Evolutionary conservation across 1,140 invertebrate species (phyloP).

Genomic region (Bombus sibiricus): DNA sequence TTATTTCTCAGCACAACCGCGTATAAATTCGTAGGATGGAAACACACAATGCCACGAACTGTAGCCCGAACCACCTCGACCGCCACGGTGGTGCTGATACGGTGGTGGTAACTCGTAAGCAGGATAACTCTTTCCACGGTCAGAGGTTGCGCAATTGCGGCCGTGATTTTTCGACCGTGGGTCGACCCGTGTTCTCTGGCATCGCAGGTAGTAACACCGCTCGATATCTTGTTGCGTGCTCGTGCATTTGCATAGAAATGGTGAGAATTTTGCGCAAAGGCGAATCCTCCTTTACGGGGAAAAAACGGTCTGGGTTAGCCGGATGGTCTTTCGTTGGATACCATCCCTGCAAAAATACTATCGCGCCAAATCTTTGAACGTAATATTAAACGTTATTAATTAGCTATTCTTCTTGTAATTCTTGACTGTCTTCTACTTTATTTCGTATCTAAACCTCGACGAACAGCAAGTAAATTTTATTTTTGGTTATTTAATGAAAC

Average conservation of each 20-base stretch:
- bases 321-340: not conserved
- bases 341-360: too few species aligned
- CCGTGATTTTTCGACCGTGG: conserved; percentile 42
- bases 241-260: conserved; percentile 74
- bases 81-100: not conserved
- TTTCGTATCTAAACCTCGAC: not conserved
- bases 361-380: too few species aligned
- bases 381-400: too few species aligned
- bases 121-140: conserved; percentile 46
- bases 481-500: conserved; percentile 15
- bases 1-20: not conserved
- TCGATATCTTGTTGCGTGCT: conserved; percentile 35
- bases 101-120: conserved; percentile 5
- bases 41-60: conserved; percentile 4
- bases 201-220: conserved; percentile 53
- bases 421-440: too few species aligned
- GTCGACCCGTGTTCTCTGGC: not conserved
- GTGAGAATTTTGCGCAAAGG: conserved; percentile 71
- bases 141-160: conserved; percentile 53
- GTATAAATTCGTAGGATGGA: conserved; percentile 50
- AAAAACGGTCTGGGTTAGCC: conserved; percentile 36
- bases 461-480: too few species aligned
- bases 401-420: too few species aligned
- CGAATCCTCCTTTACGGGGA: conserved; percentile 5
- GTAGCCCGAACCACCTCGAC: not conserved